These are phyloP conservation scores for Scleropages formosus DNA, from an alignment of 2,797 vertebrate genomes.

Conservation along the genomic window DNA sequence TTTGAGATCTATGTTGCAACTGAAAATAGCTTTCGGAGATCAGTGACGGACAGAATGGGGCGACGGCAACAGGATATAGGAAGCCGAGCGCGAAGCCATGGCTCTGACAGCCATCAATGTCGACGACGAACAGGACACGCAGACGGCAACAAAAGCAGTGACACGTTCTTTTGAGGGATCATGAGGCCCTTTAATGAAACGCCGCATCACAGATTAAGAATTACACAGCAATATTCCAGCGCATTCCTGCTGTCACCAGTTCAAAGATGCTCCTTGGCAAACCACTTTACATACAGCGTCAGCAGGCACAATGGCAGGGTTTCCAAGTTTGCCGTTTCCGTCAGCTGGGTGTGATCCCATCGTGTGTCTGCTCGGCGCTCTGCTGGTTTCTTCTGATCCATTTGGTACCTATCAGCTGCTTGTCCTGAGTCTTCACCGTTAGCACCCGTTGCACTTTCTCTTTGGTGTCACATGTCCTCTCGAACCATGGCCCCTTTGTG, in stretches of 20 bases:
- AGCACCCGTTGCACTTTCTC: too few species aligned
- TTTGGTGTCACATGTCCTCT: too few species aligned
- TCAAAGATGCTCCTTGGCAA: slow-evolving; percentile 55
- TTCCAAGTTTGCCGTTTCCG: neutral
- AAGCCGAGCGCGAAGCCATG: slow-evolving; percentile 62
- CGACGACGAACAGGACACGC: neutral
- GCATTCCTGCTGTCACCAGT: slow-evolving; percentile 60
- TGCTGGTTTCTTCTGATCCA: too few species aligned
- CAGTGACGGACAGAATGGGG: slow-evolving; percentile 67
- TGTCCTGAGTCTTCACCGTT: too few species aligned
- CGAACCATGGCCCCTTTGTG: too few species aligned
- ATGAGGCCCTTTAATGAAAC: slow-evolving; percentile 58
- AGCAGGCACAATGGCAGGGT: neutral
- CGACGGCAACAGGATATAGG: slow-evolving; percentile 63
- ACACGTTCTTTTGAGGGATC: slow-evolving; percentile 66
- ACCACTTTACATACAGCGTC: slow-evolving; percentile 43
- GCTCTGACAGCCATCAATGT: slow-evolving; percentile 41
- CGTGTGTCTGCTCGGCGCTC: neutral
- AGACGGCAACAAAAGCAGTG: slow-evolving; percentile 61
- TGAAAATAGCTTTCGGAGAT: slow-evolving; percentile 75
- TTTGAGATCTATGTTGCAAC: slow-evolving; percentile 77
- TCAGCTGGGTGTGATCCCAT: slow-evolving; percentile 4
- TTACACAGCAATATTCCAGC: slow-evolving; percentile 62
- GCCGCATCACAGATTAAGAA: slow-evolving; percentile 68
- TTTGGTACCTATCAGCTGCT: too few species aligned